Evolutionary conservation across 2,888 invertebrate genomes (phyloP), one percentile per base, ranked within the genome.

Genomic region (Folsomia candida): DNA sequence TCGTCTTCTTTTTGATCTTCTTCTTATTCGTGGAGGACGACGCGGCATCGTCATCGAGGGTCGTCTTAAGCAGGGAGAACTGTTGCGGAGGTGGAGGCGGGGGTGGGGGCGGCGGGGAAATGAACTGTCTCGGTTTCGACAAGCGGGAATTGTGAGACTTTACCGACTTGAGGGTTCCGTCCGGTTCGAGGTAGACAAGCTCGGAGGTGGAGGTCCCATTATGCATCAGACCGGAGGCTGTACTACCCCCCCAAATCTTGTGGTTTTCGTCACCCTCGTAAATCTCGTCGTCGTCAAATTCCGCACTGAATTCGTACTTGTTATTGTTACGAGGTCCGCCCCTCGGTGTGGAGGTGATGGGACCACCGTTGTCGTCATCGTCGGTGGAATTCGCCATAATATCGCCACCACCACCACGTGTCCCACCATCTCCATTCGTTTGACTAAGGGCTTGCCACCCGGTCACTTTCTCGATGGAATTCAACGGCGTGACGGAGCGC

Each of bases 191-290:
- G 80, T 90, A 87, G 26, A 81, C 78, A 75, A 81, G 78, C 71
- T 82, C 82, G 18, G 81, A 77, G 54, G 81, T 82, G n/a, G 80
- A 77, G 57, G 81, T 81, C 6, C 80, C 77, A 69, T 91, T 81
- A 9, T 80, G 78, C 66, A 91, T 88, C 82, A 92, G 91, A 29
- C 89, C 79, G 29, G 81, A 79, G 67, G 80, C 81, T 69, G 81
- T 74, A 25, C 81, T 87, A 9, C 92, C 92, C 1, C 91, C 91
- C 94, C 95, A 95, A 54, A 95, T 91, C 83, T 95, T 95, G 83
- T 95, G 94, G 83, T 95, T 95, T 83, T 94, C 94, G 81, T 94
- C 93, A 0, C 93, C 94, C 81, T 94, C 94, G 83, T 91, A 94
- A 70, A 90, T 89, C 75, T 93, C 93, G 25, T 91, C 86, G 79